phyloP scores from a whole-genome alignment of 2,113 vertebrate genomes.

The Panthera uncia region DNA sequence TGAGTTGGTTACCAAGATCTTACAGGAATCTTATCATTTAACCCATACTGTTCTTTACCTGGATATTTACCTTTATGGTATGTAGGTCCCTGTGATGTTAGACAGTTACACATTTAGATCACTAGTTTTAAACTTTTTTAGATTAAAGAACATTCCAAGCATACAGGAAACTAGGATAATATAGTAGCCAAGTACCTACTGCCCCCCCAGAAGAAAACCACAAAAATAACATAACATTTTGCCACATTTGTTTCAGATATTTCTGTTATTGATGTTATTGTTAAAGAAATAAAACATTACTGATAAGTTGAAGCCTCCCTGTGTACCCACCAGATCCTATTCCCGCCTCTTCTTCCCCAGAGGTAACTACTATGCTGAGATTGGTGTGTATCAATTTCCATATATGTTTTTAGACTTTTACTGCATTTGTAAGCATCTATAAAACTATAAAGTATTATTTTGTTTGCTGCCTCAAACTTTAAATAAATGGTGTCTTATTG shows the following conservation, averaged over 20 bases:
- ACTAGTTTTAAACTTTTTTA: not conserved
- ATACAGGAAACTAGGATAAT: not conserved
- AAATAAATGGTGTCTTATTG: not conserved
- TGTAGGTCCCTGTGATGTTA: not conserved
- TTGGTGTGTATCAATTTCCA: not conserved
- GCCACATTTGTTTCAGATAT: not conserved
- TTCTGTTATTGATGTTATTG: constrained; percentile 5
- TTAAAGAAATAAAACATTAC: not conserved
- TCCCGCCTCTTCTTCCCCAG: not conserved
- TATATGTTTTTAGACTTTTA: not conserved
- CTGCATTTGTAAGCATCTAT: not conserved
- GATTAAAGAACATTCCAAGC: not conserved
- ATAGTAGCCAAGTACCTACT: not conserved
- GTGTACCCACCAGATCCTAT: not conserved
- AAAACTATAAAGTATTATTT: not conserved
- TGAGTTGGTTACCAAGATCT: not conserved
- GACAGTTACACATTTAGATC: not conserved
- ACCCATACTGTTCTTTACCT: not conserved
- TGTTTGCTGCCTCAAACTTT: not conserved
- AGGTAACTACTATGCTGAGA: not conserved
- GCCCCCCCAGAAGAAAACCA: not conserved
- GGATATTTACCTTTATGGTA: not conserved
- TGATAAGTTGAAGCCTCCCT: not conserved
- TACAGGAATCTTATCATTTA: not conserved
- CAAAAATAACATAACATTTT: not conserved